phyloP scores from a whole-genome alignment of 2,888 invertebrate genomes.

The Helobdella robusta region DNA sequence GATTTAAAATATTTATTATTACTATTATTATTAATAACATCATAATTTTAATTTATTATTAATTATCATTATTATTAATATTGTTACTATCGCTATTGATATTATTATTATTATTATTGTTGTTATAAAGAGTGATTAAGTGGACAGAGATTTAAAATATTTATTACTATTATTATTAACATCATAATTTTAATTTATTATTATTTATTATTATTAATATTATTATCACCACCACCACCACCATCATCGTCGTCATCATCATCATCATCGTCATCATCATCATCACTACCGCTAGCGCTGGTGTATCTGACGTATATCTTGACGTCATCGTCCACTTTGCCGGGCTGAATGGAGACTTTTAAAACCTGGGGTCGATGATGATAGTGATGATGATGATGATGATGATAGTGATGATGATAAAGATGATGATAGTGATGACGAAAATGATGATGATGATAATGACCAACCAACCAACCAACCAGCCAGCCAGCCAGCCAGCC shows the following conservation, averaged over 20 bases:
- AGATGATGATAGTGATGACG: no score
- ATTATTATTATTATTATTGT: constrained; percentile 9
- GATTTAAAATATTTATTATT: not conserved
- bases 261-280: constrained; percentile 15
- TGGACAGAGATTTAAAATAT: not conserved
- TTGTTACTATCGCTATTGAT: not conserved
- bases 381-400: constrained; percentile 13
- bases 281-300: not conserved
- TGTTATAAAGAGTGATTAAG: not conserved
- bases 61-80: not conserved
- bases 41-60: not conserved
- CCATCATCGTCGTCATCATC: constrained; percentile 11
- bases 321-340: no score
- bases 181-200: constrained; percentile 1
- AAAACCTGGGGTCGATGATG: constrained; percentile 10
- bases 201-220: not conserved
- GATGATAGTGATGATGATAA: no score
- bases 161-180: not conserved
- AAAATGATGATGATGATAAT: no score
- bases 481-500: no score
- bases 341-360: no score
- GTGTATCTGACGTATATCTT: no score
- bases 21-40: not conserved
- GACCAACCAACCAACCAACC: no score
- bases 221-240: constrained; percentile 4